Conservation (phyloP, 2,797 vertebrate genomes). For the Phrynocephalus guinanensis region DNA sequence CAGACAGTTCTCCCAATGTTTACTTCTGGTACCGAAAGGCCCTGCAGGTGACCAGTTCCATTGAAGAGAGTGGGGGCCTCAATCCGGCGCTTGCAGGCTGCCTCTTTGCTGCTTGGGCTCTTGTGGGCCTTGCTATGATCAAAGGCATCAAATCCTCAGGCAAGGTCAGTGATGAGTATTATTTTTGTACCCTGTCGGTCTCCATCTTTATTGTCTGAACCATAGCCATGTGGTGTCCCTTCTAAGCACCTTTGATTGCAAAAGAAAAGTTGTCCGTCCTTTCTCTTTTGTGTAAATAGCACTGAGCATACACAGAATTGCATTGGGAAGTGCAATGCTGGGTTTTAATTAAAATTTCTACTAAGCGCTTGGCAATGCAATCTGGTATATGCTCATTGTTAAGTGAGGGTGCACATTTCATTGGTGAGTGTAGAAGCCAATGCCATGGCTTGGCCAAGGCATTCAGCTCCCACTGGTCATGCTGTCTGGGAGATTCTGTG, state of each 20-base stretch:
- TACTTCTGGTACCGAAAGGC: conserved; percentile 88
- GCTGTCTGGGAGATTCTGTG: no score
- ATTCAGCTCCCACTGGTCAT: no score
- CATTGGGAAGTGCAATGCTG: no score
- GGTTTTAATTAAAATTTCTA: no score
- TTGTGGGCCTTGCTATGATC: conserved; percentile 87
- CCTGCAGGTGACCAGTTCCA: conserved; percentile 82
- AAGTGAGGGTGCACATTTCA: no score
- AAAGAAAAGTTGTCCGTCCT: background rate
- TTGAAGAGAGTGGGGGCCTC: conserved; percentile 77
- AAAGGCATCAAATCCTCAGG: conserved; percentile 88
- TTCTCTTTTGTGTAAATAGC: background rate
- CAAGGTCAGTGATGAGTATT: conserved; percentile 75
- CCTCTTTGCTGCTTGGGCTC: conserved; percentile 82
- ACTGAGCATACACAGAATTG: background rate
- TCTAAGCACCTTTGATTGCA: background rate
- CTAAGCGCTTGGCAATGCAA: background rate
- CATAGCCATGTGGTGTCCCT: background rate
- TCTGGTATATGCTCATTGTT: background rate
- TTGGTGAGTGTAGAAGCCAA: no score
- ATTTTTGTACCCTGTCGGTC: background rate
- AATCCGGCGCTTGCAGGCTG: conserved; percentile 79
- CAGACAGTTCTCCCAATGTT: conserved; percentile 78
- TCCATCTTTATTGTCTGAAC: background rate
- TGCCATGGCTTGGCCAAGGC: no score